Base-by-base conservation (phyloP, 2,888 invertebrate genomes). In the Pasiphila rectangulata region DNA sequence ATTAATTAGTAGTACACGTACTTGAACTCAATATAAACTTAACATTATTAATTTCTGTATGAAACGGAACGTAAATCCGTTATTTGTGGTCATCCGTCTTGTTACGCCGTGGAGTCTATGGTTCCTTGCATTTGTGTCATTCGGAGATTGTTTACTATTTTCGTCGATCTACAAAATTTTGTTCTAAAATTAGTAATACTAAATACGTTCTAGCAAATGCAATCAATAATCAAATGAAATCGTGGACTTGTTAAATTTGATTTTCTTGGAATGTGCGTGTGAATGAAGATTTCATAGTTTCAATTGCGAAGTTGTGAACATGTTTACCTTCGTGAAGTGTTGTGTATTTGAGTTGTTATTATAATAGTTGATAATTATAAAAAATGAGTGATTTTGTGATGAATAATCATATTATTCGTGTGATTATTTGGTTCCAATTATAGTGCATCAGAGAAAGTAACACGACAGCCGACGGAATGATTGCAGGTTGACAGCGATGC, bases 81-180 rank as follows among this genome's bases (percentile, higher is more conserved):
- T 83, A 75, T 84, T 81, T 85, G 76, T 83, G 83, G 82, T 80
- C 67, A 64, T 61, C 67, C 71, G 70, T 79, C 74, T 79, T 69
- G 54, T 46, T 82, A 85, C 83, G 86, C 86, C 76, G 77, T 76
- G 70, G 41, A 69, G 75, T 86, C 86, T 86, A 86, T 86, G 86
- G 84, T 83, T 47, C 49, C 53, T 23, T 72, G 75, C 70, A 77
- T 78, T 83, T 82, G 85, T 86, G 86, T 87, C 84, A 85, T 63
- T 75, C 63, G 59, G 55, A 61, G 80, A 83, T 86, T 87, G 86
- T 87, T 87, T 87, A 87, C 84, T 83, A 86, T 79, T 84, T 82
- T 75, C 64, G 69, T 75, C 75, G 72, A 38, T 59, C 74, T 69
- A 57, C 66, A 56, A 61, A 67, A 72, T 59, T 67, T 59, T 64